These are phyloP conservation scores for Arge pagana DNA, from an alignment of 2,888 invertebrate genomes.

Conservation along the genomic window DNA sequence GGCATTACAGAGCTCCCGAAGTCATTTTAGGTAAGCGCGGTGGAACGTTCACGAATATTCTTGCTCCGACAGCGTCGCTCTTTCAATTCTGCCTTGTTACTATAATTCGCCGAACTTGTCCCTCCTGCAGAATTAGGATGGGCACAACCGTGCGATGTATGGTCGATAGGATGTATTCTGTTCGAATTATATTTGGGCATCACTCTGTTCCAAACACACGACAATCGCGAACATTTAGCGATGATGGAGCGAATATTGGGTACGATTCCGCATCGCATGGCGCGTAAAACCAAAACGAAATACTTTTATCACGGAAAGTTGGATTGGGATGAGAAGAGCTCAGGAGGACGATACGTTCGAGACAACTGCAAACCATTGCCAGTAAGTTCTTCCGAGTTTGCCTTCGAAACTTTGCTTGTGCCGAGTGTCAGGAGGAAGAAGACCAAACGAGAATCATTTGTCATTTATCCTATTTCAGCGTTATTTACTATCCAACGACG, in stretches of 20 bases:
- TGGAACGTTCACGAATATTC: not conserved
- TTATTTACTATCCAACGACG: conserved; percentile 84
- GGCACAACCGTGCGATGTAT: conserved; percentile 99
- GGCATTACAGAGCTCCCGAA: conserved; percentile 98
- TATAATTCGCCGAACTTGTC: conserved; percentile 10
- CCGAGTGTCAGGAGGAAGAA: too few species aligned
- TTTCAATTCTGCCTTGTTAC: not conserved
- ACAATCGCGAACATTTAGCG: conserved; percentile 98
- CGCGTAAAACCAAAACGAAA: conserved; percentile 90
- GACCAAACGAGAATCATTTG: too few species aligned
- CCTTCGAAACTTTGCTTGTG: not conserved
- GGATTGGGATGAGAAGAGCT: conserved; percentile 97
- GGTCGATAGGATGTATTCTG: conserved; percentile 99
- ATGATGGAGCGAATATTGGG: conserved; percentile 99
- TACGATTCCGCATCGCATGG: conserved; percentile 92
- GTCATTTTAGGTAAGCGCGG: conserved; percentile 94
- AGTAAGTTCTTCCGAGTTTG: conserved; percentile 64
- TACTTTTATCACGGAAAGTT: conserved; percentile 97
- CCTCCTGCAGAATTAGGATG: conserved; percentile 89
- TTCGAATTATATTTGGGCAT: conserved; percentile 98
- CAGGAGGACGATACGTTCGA: conserved; percentile 95
- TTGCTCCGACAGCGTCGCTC: not conserved
- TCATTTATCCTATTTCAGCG: conserved; percentile 66
- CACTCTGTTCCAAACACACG: conserved; percentile 99
- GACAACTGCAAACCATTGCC: conserved; percentile 96